Conservation (phyloP, 1,140 invertebrate species). For the Dinoponera quadriceps region DNA sequence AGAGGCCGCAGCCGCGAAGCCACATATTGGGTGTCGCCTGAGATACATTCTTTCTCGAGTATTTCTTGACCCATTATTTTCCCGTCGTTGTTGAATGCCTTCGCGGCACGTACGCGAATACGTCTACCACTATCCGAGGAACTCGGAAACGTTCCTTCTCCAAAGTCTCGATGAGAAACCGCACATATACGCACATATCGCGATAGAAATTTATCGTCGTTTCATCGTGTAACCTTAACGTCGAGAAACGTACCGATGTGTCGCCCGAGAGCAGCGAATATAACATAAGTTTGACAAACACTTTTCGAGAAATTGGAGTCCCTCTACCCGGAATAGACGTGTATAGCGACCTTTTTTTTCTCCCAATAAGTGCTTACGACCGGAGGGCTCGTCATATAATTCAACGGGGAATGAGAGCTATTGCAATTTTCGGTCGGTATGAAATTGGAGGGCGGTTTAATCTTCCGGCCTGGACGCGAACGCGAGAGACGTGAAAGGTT, state of each 20-base stretch:
- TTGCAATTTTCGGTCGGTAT: neutral
- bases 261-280: neutral
- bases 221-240: neutral
- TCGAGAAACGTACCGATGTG: neutral
- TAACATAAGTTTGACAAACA: neutral
- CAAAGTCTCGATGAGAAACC: slow-evolving; percentile 23
- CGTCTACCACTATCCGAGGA: neutral
- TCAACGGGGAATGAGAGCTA: neutral
- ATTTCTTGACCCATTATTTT: slow-evolving; percentile 69
- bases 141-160: slow-evolving; percentile 3
- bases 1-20: slow-evolving; percentile 37
- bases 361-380: neutral
- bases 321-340: too few relatives aligned
- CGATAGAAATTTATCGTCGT: slow-evolving; percentile 26
- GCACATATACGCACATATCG: neutral
- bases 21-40: slow-evolving; percentile 65
- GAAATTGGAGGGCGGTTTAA: neutral
- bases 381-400: too few relatives aligned
- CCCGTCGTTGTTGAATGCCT: slow-evolving; percentile 49
- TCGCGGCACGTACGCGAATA: slow-evolving; percentile 48
- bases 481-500: neutral
- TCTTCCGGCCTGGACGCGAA: neutral
- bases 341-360: too few relatives aligned
- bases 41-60: slow-evolving; percentile 65
- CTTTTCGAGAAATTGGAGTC: too few relatives aligned